Conservation (phyloP, 2,888 invertebrate species). For the Candidula unifasciata region DNA sequence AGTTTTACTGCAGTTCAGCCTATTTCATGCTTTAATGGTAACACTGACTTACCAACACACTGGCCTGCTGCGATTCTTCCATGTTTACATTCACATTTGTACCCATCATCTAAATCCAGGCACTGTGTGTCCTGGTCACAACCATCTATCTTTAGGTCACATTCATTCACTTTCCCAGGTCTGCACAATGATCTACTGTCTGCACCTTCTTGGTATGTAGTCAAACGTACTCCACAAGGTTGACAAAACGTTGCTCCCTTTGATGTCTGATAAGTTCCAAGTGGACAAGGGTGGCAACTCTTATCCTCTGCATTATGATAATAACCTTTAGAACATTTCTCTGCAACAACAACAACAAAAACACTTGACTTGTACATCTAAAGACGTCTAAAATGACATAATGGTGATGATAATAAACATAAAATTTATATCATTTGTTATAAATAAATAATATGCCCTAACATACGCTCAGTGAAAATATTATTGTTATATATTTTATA, state of each 20-base stretch:
- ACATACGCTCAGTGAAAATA: no score
- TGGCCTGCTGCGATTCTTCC: slow-evolving; percentile 32
- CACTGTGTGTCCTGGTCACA: slow-evolving; percentile 62
- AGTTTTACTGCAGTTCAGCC: no score
- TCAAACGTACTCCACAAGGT: slow-evolving; percentile 62
- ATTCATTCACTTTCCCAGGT: slow-evolving; percentile 62
- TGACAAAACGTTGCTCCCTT: slow-evolving; percentile 60
- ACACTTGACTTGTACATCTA: no score
- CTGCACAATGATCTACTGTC: slow-evolving; percentile 56
- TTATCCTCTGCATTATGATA: slow-evolving; percentile 55
- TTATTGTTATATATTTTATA: no score
- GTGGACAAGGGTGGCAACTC: slow-evolving; percentile 62
- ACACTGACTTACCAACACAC: not conserved
- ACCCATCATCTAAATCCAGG: slow-evolving; percentile 57
- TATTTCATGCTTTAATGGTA: not conserved
- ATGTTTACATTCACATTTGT: slow-evolving; percentile 61
- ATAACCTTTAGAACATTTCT: slow-evolving; percentile 62
- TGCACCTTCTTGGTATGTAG: slow-evolving; percentile 60
- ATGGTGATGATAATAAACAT: no score
- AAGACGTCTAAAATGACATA: no score
- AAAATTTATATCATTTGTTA: no score
- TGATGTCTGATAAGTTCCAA: slow-evolving; percentile 63
- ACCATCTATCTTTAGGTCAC: slow-evolving; percentile 58
- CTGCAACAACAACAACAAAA: slow-evolving; percentile 57
- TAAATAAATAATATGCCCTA: no score